phyloP scores from a whole-genome alignment of 2,113 vertebrate genomes.

The Megaptera novaeangliae region DNA sequence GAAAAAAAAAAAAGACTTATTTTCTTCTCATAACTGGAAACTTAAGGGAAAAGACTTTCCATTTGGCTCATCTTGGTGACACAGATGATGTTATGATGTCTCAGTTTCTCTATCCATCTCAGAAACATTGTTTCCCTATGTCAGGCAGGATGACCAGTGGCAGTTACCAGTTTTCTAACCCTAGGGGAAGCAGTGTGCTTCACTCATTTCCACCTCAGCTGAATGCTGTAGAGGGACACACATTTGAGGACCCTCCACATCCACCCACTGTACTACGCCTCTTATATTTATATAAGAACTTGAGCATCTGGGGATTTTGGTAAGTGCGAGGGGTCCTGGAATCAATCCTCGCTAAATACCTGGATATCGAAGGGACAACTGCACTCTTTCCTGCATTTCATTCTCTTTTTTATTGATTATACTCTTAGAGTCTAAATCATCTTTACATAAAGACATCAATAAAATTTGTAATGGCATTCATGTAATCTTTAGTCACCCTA shows the following conservation, averaged over 20 bases:
- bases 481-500: not conserved
- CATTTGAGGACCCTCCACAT: not conserved
- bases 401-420: not conserved
- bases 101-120: not conserved
- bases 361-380: not conserved
- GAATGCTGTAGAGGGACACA: not conserved
- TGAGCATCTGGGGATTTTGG: not conserved
- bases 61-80: not conserved
- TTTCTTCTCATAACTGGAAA: not conserved
- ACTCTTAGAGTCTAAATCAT: not conserved
- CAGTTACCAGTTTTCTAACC: not conserved
- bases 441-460: not conserved
- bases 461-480: not conserved
- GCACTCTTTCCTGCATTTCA: not conserved
- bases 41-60: not conserved
- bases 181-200: rapidly evolving
- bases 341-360: not conserved
- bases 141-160: not conserved
- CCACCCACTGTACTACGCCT: not conserved
- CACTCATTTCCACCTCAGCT: not conserved
- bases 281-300: not conserved
- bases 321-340: not conserved
- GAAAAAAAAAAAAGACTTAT: not conserved
- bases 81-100: not conserved
- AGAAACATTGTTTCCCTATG: not conserved